Base-by-base conservation (phyloP, 2,113 vertebrate genomes). In the Elephantulus edwardii region DNA sequence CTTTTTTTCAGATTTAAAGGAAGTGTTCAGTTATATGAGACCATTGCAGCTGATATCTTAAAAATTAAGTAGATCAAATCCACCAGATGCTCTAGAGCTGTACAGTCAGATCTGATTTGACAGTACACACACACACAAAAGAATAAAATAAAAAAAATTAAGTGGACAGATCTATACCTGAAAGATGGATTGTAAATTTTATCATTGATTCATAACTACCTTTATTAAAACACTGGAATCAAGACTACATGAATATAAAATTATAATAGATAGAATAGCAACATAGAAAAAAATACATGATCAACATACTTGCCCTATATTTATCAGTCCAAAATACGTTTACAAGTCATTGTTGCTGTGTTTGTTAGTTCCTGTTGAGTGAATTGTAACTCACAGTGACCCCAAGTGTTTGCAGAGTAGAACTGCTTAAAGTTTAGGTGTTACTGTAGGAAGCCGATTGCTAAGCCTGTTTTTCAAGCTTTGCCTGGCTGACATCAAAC, bases 241-340 rank as follows among this genome's bases (percentile, higher is more conserved):
- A n/a, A n/a, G n/a, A n/a, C n/a, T n/a, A n/a, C n/a, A n/a, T n/a
- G n/a, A n/a, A n/a, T n/a, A n/a, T n/a, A n/a, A n/a, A n/a, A n/a
- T n/a, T n/a, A n/a, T n/a, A n/a, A n/a, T n/a, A n/a, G n/a, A n/a
- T n/a, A n/a, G n/a, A n/a, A n/a, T n/a, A n/a, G n/a, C n/a, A n/a
- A n/a, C n/a, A n/a, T n/a, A n/a, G n/a, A n/a, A n/a, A n/a, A n/a
- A n/a, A n/a, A n/a, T n/a, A n/a, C n/a, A n/a, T n/a, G n/a, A n/a
- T n/a, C n/a, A n/a, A n/a, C n/a, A n/a, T n/a, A n/a, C n/a, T 38
- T 87, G 16, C 3, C 86, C 70, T 88, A 4, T 83, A 85, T 58
- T 44, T 87, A 19, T 84, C 35, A n/a, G 24, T 62, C 28, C 83
- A 89, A 88, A 71, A n/a, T n/a, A 79, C 72, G 75, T 76, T 83